phyloP scores from a whole-genome alignment of 1,140 invertebrate species.

The Procambarus clarkii region DNA sequence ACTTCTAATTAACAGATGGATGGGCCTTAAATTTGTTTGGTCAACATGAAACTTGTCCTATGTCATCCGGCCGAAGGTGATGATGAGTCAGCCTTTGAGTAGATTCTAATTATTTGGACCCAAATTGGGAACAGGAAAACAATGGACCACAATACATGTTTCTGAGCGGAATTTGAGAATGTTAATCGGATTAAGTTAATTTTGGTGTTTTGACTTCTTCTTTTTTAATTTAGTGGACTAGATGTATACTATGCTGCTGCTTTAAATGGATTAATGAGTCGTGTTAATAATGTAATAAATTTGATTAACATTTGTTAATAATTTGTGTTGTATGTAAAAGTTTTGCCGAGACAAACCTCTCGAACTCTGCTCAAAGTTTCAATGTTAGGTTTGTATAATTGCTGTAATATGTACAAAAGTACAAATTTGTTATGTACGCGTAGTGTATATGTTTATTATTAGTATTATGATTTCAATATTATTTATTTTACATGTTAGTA shows the following conservation, averaged over 20 bases:
- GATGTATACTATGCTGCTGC: neutral
- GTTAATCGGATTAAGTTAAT: neutral
- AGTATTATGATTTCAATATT: constrained; percentile 26
- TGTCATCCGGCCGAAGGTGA: neutral
- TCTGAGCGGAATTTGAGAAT: constrained; percentile 6
- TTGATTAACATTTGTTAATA: neutral
- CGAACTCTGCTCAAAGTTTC: neutral
- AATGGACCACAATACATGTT: constrained; percentile 11
- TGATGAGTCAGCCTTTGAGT: neutral
- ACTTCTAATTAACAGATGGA: too few species aligned
- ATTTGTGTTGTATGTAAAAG: too few species aligned
- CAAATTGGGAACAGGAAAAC: constrained; percentile 27
- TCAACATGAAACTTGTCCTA: neutral
- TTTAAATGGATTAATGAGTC: neutral
- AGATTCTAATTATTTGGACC: constrained; percentile 5
- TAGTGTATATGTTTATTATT: constrained; percentile 23
- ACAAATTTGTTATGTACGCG: constrained; percentile 25
- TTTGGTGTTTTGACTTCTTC: neutral
- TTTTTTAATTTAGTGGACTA: neutral
- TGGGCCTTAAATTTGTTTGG: too few species aligned
- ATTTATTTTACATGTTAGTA: constrained; percentile 35
- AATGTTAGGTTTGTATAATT: constrained; percentile 16
- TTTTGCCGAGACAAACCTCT: neutral
- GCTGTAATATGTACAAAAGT: constrained; percentile 35
- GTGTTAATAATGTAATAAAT: neutral